Evolutionary conservation across 2,113 vertebrate species (phyloP), one percentile per base, ranked within the genome.

Genomic region (Cheirogaleus medius): DNA sequence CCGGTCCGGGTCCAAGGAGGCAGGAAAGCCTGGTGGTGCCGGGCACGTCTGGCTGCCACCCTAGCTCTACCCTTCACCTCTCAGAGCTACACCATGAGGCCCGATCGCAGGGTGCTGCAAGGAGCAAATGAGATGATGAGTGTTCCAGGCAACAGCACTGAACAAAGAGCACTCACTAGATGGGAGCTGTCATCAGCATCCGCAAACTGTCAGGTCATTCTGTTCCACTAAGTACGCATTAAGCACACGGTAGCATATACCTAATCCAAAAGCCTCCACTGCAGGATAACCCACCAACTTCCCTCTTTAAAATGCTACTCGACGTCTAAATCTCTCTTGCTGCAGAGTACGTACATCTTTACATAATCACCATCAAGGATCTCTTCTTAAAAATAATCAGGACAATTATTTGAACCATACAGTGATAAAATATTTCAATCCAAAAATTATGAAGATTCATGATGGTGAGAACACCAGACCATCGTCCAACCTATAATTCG

Each of bases 331-430:
- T 74, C 60, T 69, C 29, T 92, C 66, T 66, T 44, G 66, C 66
- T 54, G 17, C 78, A 47, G 54, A 58, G 12, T 32, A 60, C 0
- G 0, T 14, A 13, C 12, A 32, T 87, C 85, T 91, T 84, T 56
- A 88, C 15, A 37, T 49, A 66, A 68, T 52, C 34, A 63, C 21
- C 44, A 32, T 18, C 64, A 56, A 71, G 6, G 0, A 34, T 42
- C 29, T 81, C 52, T 71, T 66, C 73, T 73, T 87, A 64, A 91
- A 96, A 64, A 56, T 49, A 96, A 80, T 17, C 5, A 21, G 58
- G 14, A 63, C 42, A 64, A 81, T 86, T 84, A 91, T 56, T 44
- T 73, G 87, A 39, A 58, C 27, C 25, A n/a, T 2, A 21, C 1
- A 56, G 29, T 29, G 37, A 77, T 37, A 77, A 81, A 78, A 47